Evolutionary conservation across 1,140 invertebrate species (phyloP).

Genomic region (Maconellicoccus hirsutus): DNA sequence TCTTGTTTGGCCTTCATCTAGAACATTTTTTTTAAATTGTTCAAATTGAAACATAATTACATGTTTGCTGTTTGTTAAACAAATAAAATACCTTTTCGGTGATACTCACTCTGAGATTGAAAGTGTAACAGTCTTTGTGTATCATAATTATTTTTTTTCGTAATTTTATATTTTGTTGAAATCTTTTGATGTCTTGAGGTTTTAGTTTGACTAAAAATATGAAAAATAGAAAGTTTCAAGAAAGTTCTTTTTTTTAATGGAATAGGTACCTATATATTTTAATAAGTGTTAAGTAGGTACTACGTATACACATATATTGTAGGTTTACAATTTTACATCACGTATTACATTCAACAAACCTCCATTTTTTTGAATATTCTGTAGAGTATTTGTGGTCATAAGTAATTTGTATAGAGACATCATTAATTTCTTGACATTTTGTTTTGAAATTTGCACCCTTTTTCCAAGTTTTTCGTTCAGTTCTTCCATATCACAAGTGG

Average conservation of each 20-base stretch:
- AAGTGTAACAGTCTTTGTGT: not conserved
- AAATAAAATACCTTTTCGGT: no score
- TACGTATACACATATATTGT: no score
- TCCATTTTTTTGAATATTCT: slow-evolving; percentile 41
- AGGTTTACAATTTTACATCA: no score
- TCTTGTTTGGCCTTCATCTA: slow-evolving; percentile 82
- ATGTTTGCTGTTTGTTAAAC: no score
- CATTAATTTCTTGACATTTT: slow-evolving; percentile 89
- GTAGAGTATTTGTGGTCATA: slow-evolving; percentile 85
- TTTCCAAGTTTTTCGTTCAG: slow-evolving; percentile 89
- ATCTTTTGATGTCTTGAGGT: not conserved
- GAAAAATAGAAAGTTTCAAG: not conserved
- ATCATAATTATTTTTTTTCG: not conserved
- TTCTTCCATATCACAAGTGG: slow-evolving; percentile 95
- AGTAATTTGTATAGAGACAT: slow-evolving; percentile 89
- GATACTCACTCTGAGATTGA: not conserved
- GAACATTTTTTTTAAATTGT: slow-evolving; percentile 23
- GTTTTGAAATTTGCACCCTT: slow-evolving; percentile 79
- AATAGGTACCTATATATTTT: not conserved
- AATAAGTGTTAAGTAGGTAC: no score
- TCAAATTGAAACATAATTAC: not conserved
- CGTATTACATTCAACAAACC: no score
- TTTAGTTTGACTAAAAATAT: slow-evolving; percentile 1
- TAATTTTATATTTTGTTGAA: not conserved
- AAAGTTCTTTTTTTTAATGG: not conserved